These are phyloP conservation scores for Pemphredon lugubris DNA, from an alignment of 2,888 invertebrate species.

Conservation along the genomic window DNA sequence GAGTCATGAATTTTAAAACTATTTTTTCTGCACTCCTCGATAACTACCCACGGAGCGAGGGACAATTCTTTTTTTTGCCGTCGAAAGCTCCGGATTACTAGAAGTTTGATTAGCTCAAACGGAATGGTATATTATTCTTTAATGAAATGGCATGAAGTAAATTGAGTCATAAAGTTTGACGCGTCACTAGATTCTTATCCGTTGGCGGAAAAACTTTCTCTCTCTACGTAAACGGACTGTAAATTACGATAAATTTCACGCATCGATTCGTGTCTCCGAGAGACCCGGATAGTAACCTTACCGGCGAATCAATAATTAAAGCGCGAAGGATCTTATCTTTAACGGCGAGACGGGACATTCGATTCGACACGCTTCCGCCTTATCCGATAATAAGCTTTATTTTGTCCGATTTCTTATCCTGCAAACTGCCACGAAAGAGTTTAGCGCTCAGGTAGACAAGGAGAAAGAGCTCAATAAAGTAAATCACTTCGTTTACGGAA, in stretches of 20 bases:
- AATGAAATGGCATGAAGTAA: neutral
- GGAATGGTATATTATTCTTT: neutral
- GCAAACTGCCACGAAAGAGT: neutral
- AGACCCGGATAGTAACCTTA: too few relatives aligned
- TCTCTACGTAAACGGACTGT: too few relatives aligned
- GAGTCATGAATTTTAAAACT: conserved; percentile 49
- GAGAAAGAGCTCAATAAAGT: conserved; percentile 1
- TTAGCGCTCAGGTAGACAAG: neutral
- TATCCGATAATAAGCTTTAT: too few relatives aligned
- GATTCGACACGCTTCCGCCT: neutral
- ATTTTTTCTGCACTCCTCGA: conserved; percentile 7
- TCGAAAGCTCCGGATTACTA: neutral
- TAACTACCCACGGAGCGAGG: neutral
- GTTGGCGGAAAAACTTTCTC: too few relatives aligned
- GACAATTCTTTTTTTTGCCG: conserved; percentile 6
- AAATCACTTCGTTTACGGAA: conserved; percentile 16
- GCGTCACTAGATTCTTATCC: too few relatives aligned
- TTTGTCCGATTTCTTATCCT: neutral
- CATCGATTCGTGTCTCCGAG: too few relatives aligned
- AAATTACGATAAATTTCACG: too few relatives aligned
- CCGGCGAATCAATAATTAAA: too few relatives aligned
- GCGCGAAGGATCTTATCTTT: too few relatives aligned
- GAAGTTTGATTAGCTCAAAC: conserved; percentile 35
- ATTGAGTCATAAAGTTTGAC: too few relatives aligned
- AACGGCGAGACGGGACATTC: neutral